phyloP scores from a whole-genome alignment of 2,888 invertebrate species.

The Hoplodrina ambigua region DNA sequence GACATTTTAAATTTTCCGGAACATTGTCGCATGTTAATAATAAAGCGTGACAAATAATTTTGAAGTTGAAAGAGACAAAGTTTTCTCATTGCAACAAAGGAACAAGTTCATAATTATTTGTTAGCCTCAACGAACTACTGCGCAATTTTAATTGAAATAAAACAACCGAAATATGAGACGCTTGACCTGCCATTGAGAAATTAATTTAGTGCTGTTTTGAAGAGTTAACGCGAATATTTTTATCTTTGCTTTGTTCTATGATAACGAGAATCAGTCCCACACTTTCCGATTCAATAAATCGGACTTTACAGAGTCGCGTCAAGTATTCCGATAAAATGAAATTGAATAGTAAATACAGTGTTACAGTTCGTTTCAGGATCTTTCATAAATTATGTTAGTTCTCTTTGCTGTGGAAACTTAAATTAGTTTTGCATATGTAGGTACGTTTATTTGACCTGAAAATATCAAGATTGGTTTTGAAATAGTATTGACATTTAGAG shows the following conservation, averaged over 20 bases:
- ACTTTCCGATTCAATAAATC: constrained; percentile 50
- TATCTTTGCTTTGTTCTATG: constrained; percentile 40
- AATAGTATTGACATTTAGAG: constrained; percentile 20
- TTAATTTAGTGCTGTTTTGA: constrained; percentile 69
- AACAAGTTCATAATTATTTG: constrained; percentile 86
- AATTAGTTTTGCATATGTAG: constrained; percentile 43
- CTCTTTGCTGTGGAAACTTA: constrained; percentile 27
- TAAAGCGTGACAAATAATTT: constrained; percentile 70
- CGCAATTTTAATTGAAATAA: constrained; percentile 84
- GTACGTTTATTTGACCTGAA: constrained; percentile 33
- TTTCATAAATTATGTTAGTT: constrained; percentile 45
- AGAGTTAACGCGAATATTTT: constrained; percentile 40
- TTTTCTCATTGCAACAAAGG: constrained; percentile 82
- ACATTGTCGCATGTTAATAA: constrained; percentile 58
- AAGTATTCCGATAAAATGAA: constrained; percentile 53
- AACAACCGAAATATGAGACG: constrained; percentile 79
- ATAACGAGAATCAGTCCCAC: constrained; percentile 27
- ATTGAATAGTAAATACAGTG: constrained; percentile 53
- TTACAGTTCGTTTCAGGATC: constrained; percentile 32
- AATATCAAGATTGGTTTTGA: constrained; percentile 10
- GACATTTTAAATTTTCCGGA: constrained; percentile 43
- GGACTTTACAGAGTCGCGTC: constrained; percentile 38
- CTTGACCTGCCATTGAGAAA: constrained; percentile 77
- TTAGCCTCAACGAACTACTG: constrained; percentile 75
- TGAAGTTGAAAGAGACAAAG: constrained; percentile 74